phyloP scores from a whole-genome alignment of 2,888 invertebrate species.

The Lasioglossum malachurum region DNA sequence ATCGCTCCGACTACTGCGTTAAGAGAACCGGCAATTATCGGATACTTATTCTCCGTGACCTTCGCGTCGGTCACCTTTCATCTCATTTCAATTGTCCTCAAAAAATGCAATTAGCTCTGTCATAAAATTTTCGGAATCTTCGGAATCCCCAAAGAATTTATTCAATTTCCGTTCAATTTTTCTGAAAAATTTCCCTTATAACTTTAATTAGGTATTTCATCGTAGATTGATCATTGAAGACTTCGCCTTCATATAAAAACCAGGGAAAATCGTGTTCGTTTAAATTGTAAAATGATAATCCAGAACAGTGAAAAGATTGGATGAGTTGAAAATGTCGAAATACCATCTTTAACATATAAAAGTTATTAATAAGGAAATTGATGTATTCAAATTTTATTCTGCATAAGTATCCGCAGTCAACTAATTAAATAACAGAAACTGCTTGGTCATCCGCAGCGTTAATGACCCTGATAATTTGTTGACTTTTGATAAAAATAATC shows the following conservation, averaged over 20 bases:
- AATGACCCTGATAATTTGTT: neutral
- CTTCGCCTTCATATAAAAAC: neutral
- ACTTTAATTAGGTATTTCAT: neutral
- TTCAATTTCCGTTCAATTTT: neutral
- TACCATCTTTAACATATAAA: too few species aligned
- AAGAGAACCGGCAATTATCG: slow-evolving; percentile 59
- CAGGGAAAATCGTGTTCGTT: neutral
- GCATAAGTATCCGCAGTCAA: neutral
- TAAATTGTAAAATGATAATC: neutral
- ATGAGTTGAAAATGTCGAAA: too few species aligned
- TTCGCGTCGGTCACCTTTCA: slow-evolving; percentile 5
- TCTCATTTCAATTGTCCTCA: neutral
- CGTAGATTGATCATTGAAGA: neutral
- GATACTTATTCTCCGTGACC: slow-evolving; percentile 44
- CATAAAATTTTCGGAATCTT: neutral
- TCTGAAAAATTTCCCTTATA: neutral
- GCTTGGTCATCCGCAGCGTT: neutral
- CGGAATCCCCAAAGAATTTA: neutral
- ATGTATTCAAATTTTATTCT: neutral
- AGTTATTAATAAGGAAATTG: too few species aligned
- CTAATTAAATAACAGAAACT: neutral
- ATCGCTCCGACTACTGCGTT: slow-evolving; percentile 41
- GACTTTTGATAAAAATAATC: neutral
- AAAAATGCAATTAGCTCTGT: neutral
- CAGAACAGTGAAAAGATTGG: too few species aligned